Percentiles rank a stretch among this genome's conserved stretches.
Conservation (phyloP, 2,113 vertebrate genomes). For the Orientallactaga bullata region DNA sequence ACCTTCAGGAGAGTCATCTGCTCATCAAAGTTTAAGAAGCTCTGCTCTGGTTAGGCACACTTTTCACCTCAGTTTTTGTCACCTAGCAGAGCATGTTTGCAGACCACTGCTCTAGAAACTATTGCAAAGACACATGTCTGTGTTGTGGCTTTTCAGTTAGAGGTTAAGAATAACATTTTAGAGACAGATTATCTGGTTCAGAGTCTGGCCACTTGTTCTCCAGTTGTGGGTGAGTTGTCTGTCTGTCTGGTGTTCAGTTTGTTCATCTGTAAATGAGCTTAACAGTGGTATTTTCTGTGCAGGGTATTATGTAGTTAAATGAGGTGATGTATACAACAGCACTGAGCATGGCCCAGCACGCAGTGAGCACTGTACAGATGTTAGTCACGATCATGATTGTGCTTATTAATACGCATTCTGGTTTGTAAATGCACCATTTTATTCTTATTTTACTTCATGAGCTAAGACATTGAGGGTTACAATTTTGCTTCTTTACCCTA, state of each 20-base stretch:
- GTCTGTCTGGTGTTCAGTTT: neutral
- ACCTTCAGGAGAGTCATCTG: neutral
- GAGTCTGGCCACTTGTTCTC: neutral
- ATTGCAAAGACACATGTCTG: neutral
- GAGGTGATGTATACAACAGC: neutral
- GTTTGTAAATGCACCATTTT: neutral
- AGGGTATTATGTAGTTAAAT: neutral
- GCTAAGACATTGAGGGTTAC: conserved; percentile 17
- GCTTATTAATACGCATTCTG: neutral
- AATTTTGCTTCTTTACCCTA: neutral
- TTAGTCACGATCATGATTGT: neutral
- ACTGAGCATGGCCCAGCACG: neutral
- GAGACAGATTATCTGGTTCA: neutral
- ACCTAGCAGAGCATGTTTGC: neutral
- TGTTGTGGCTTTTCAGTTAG: neutral
- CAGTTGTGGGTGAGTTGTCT: neutral
- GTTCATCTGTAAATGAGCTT: neutral
- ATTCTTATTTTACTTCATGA: conserved; percentile 32
- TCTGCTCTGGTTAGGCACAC: neutral
- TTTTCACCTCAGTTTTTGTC: neutral
- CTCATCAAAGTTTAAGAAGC: neutral
- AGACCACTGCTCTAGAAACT: neutral
- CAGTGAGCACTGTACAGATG: neutral
- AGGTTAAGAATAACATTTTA: neutral
- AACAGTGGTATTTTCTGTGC: neutral